Conservation (phyloP, 1,140 invertebrate species). For the Cardiocondyla obscurior region DNA sequence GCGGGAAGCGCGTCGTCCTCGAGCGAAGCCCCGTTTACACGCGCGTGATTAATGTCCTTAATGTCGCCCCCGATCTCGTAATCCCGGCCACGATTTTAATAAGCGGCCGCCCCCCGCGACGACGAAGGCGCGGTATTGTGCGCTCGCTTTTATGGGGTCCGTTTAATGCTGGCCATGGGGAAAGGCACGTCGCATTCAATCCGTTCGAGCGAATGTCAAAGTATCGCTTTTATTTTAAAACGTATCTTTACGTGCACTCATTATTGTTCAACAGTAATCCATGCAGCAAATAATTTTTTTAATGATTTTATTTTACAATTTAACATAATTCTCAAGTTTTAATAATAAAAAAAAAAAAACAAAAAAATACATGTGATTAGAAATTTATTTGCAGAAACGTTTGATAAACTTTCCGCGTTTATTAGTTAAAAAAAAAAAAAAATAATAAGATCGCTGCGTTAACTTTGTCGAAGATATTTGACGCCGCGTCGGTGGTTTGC, state of each 20-base stretch:
- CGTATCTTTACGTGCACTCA: no score
- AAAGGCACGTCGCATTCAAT: slow-evolving; percentile 14
- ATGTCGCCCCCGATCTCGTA: slow-evolving; percentile 57
- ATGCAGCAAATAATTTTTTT: neutral
- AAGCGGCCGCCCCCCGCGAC: slow-evolving; percentile 61
- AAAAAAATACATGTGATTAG: neutral
- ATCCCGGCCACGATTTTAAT: slow-evolving; percentile 72
- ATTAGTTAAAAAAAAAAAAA: neutral
- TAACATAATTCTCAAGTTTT: neutral
- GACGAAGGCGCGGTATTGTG: slow-evolving; percentile 56
- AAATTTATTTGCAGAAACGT: neutral
- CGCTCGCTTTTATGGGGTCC: slow-evolving; percentile 36
- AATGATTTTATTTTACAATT: neutral
- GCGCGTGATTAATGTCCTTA: slow-evolving; percentile 73
- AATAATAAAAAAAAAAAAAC: neutral
- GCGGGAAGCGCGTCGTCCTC: neutral
- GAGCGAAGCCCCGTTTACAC: slow-evolving; percentile 59
- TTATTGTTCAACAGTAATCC: neutral
- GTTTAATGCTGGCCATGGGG: slow-evolving; percentile 13
- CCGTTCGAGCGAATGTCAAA: neutral
- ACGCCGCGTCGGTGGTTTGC: neutral
- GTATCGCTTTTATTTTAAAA: neutral
- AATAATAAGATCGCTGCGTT: neutral
- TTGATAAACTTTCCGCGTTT: neutral
- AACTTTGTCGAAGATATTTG: slow-evolving; percentile 9